Evolutionary conservation across 2,113 vertebrate genomes (phyloP).

Genomic region (Pterocles burchelli): DNA sequence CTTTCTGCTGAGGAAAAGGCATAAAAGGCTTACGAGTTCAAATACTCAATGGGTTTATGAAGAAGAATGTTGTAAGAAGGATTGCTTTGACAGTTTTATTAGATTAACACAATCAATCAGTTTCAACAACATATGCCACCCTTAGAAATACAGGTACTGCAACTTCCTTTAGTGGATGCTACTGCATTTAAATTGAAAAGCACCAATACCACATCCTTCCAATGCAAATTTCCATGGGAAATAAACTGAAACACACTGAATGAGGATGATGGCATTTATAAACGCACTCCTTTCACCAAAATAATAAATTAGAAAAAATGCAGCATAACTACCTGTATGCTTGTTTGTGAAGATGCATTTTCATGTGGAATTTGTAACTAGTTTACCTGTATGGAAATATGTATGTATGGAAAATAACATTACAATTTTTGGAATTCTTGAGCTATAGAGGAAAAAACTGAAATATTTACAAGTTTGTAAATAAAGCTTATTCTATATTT

Average conservation of each 20-base stretch:
- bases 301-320: background rate
- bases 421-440: background rate
- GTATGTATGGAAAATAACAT: background rate
- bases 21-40: conserved; percentile 19
- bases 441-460: background rate
- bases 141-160: background rate
- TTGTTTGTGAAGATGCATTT: background rate
- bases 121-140: background rate
- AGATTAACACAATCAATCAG: conserved; percentile 32
- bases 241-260: background rate
- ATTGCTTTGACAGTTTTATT: conserved; percentile 16
- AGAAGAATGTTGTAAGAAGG: conserved; percentile 13
- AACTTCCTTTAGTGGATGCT: background rate
- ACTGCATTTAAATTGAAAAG: conserved; percentile 1
- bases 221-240: background rate
- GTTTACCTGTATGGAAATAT: background rate
- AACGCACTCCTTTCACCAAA: background rate
- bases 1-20: background rate
- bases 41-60: conserved; percentile 31
- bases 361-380: background rate
- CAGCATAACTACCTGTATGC: background rate
- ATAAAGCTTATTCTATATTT: background rate
- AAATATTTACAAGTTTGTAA: background rate
- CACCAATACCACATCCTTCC: background rate
- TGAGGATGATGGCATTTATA: background rate